phyloP scores from a whole-genome alignment of 2,113 vertebrate genomes.

The Hucho hucho region DNA sequence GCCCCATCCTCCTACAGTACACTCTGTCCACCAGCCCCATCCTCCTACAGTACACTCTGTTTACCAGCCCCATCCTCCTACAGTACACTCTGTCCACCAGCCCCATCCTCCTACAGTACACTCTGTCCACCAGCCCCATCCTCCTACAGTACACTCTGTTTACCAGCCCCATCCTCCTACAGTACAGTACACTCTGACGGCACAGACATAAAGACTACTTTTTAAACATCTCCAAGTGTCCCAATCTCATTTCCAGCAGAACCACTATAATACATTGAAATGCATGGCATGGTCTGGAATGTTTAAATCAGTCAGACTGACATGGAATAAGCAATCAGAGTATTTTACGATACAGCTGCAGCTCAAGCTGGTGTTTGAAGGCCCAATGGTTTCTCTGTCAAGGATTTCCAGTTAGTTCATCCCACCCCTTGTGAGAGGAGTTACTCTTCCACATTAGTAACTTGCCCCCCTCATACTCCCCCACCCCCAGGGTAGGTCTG shows the following conservation, averaged over 20 bases:
- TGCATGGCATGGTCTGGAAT: slow-evolving; percentile 53
- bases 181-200: neutral
- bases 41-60: no score
- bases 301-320: no score
- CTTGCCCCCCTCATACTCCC: neutral
- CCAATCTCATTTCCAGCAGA: slow-evolving; percentile 44
- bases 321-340: neutral
- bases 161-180: no score
- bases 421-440: neutral
- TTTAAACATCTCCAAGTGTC: neutral
- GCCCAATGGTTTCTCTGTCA: neutral
- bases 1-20: no score
- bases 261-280: slow-evolving; percentile 61
- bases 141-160: no score
- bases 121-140: no score
- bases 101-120: no score
- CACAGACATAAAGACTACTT: neutral
- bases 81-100: no score
- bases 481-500: slow-evolving; percentile 24
- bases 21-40: no score
- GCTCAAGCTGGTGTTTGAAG: slow-evolving; percentile 10
- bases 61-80: no score
- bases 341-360: neutral
- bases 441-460: no score
- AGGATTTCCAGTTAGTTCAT: neutral